Conservation (phyloP, 1,140 invertebrate genomes). For the Bombus turneri region DNA sequence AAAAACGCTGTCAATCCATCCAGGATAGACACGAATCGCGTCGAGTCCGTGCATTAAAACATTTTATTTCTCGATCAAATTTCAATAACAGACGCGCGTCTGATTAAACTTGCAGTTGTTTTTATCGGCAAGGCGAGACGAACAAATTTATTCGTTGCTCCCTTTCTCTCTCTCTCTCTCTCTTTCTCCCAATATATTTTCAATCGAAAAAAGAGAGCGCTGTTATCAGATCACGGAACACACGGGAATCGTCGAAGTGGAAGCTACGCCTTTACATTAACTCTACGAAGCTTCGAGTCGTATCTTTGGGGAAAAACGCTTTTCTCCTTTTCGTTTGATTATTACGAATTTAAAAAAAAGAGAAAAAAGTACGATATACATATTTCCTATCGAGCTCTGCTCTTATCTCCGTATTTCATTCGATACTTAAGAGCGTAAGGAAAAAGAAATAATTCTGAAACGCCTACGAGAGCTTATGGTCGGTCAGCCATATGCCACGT, state of each 20-base stretch:
- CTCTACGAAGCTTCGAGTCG: constrained; percentile 9
- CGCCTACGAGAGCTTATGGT: constrained; percentile 38
- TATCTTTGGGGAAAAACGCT: not conserved
- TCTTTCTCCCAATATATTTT: constrained; percentile 30
- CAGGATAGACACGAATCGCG: constrained; percentile 45
- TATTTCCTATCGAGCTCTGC: constrained; percentile 16
- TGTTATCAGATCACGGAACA: constrained; percentile 20
- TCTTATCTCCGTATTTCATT: constrained; percentile 6
- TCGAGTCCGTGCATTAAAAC: constrained; percentile 26
- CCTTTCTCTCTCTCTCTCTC: constrained; percentile 62
- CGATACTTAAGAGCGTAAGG: constrained; percentile 1
- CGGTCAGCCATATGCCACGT: constrained; percentile 64
- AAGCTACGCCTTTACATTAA: constrained; percentile 22
- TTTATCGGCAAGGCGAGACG: constrained; percentile 18
- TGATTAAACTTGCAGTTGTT: constrained; percentile 33
- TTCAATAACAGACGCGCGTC: constrained; percentile 47
- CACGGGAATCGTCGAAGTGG: constrained; percentile 40
- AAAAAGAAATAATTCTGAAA: constrained; percentile 37
- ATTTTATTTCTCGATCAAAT: constrained; percentile 13
- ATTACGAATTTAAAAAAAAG: not conserved
- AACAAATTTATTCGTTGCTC: constrained; percentile 41
- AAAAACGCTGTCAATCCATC: constrained; percentile 40
- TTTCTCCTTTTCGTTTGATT: not conserved
- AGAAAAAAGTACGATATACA: not conserved
- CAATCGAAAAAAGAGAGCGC: constrained; percentile 23